Percentiles rank a stretch among this genome's conserved stretches.
Evolutionary conservation across 2,888 invertebrate genomes (phyloP).

Genomic region (Anorthoa munda): DNA sequence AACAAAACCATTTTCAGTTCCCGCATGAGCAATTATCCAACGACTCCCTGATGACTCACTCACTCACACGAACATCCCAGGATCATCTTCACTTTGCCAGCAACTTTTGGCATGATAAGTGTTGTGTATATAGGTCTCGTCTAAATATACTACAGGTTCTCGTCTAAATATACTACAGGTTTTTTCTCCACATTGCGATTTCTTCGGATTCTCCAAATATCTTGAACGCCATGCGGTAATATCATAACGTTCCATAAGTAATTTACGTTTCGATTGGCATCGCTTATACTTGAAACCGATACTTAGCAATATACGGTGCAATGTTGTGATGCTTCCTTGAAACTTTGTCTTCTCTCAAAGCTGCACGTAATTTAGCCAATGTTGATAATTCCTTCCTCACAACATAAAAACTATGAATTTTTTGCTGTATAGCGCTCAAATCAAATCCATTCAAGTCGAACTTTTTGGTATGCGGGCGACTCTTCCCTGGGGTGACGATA

Average conservation of each 20-base stretch:
- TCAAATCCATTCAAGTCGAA: slow-evolving; percentile 50
- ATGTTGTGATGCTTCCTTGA: slow-evolving; percentile 54
- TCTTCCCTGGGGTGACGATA: slow-evolving; percentile 54
- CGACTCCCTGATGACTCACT: slow-evolving; percentile 43
- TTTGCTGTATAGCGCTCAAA: slow-evolving; percentile 55
- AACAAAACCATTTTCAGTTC: slow-evolving; percentile 54
- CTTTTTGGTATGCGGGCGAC: slow-evolving; percentile 48
- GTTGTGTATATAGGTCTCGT: slow-evolving; percentile 44
- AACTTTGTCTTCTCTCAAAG: slow-evolving; percentile 46
- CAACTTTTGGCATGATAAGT: slow-evolving; percentile 43
- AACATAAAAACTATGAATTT: slow-evolving; percentile 52
- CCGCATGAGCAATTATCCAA: slow-evolving; percentile 55
- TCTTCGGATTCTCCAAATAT: slow-evolving; percentile 40
- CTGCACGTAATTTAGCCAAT: slow-evolving; percentile 48
- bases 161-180: slow-evolving; percentile 43
- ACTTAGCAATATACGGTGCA: slow-evolving; percentile 45
- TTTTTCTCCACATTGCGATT: slow-evolving; percentile 36
- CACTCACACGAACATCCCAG: slow-evolving; percentile 35
- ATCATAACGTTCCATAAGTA: slow-evolving; percentile 53
- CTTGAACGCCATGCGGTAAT: slow-evolving; percentile 53
- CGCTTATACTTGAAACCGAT: slow-evolving; percentile 48
- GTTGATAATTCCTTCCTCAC: slow-evolving; percentile 35
- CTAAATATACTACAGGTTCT: too few relatives aligned
- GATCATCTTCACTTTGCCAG: slow-evolving; percentile 41
- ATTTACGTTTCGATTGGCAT: slow-evolving; percentile 49